Evolutionary conservation across 2,888 invertebrate genomes (phyloP).

Genomic region (Cantharis nigra): DNA sequence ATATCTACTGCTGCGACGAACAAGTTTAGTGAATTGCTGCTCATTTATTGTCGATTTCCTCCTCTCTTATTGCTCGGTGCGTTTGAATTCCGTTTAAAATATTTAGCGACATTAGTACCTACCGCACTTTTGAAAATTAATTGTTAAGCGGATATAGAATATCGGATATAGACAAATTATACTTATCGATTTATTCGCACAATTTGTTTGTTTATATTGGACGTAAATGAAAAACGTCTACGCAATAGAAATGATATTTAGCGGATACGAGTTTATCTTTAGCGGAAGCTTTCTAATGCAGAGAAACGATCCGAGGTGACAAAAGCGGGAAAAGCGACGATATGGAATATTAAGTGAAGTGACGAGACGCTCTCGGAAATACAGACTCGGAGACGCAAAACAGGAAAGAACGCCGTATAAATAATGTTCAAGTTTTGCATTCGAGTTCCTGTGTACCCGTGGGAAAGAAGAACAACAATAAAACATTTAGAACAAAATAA

Average conservation of each 20-base stretch:
- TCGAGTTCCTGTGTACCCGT: slow-evolving; percentile 32
- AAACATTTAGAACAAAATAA: slow-evolving; percentile 38
- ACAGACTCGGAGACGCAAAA: slow-evolving; percentile 36
- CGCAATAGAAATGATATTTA: slow-evolving; percentile 28
- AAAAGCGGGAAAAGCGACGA: slow-evolving; percentile 42
- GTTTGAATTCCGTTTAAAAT: slow-evolving; percentile 25
- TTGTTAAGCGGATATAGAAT: not conserved
- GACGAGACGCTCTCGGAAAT: slow-evolving; percentile 37
- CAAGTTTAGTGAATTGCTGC: slow-evolving; percentile 37
- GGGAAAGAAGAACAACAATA: slow-evolving; percentile 35
- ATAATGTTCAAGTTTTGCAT: slow-evolving; percentile 42
- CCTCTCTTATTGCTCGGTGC: slow-evolving; percentile 27
- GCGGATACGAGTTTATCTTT: slow-evolving; percentile 36
- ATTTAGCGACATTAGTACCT: slow-evolving; percentile 11
- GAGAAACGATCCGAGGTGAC: slow-evolving; percentile 43
- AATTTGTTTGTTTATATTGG: slow-evolving; percentile 22
- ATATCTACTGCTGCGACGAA: slow-evolving; percentile 37
- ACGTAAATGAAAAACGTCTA: slow-evolving; percentile 18
- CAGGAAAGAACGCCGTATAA: slow-evolving; percentile 35
- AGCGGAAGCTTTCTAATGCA: slow-evolving; percentile 39
- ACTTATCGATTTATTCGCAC: slow-evolving; percentile 12
- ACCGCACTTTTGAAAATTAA: not conserved
- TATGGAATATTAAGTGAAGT: slow-evolving; percentile 44
- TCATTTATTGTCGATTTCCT: slow-evolving; percentile 44
- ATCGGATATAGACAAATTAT: not conserved